Conservation (phyloP, 2,797 vertebrate genomes). For the Luscinia luscinia region DNA sequence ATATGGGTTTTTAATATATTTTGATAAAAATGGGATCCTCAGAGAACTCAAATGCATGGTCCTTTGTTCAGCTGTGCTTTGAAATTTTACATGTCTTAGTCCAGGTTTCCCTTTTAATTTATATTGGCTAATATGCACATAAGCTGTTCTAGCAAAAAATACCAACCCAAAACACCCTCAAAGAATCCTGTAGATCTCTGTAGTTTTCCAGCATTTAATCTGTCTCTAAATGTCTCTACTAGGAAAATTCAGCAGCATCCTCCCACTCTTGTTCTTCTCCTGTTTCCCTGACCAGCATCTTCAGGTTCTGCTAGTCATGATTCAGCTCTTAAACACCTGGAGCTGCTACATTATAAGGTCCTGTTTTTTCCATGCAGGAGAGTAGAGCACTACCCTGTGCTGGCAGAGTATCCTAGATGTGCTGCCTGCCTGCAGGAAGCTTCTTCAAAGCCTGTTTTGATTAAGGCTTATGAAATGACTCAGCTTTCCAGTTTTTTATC, state of each 20-base stretch:
- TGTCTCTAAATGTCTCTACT: background rate
- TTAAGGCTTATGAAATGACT: slow-evolving; percentile 40
- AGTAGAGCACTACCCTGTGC: background rate
- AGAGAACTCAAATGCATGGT: background rate
- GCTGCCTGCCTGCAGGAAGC: slow-evolving; percentile 36
- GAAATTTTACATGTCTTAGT: background rate
- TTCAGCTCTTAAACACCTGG: background rate
- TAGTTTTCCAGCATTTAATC: background rate
- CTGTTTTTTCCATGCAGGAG: background rate
- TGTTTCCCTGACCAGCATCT: background rate
- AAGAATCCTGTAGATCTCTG: background rate
- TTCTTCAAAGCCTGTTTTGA: slow-evolving; percentile 44
- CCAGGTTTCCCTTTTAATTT: background rate
- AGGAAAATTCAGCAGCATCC: background rate
- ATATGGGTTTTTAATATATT: background rate
- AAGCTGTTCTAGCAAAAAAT: background rate
- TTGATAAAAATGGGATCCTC: background rate
- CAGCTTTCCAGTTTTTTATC: slow-evolving; percentile 45
- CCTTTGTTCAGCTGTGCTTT: background rate
- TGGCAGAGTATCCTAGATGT: background rate
- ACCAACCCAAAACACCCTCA: background rate
- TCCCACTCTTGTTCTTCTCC: background rate
- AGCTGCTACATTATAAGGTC: background rate
- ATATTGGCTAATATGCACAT: background rate
- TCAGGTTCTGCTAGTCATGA: background rate